phyloP scores from a whole-genome alignment of 2,113 vertebrate genomes.

The Cacatua alba region DNA sequence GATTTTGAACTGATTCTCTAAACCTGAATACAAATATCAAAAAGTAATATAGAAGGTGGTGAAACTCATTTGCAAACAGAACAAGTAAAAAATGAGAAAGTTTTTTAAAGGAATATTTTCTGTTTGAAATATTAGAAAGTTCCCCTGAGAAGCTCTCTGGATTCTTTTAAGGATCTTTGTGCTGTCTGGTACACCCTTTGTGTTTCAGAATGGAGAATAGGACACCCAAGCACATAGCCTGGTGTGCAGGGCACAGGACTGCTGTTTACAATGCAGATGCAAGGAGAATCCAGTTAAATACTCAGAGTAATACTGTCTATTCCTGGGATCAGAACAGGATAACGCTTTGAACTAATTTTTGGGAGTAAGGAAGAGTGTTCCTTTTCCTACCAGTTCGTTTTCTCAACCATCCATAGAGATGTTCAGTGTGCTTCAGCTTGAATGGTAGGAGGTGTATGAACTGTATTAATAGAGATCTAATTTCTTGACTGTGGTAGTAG shows the following conservation, averaged over 20 bases:
- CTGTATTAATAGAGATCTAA: not conserved
- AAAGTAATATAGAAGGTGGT: not conserved
- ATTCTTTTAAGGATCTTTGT: not conserved
- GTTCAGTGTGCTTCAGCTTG: not conserved
- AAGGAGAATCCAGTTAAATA: not conserved
- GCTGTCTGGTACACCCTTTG: not conserved
- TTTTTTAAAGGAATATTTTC: not conserved
- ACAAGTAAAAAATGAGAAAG: not conserved
- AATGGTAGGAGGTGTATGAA: not conserved
- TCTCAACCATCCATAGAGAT: not conserved
- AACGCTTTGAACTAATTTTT: not conserved
- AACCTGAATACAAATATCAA: not conserved
- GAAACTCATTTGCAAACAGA: not conserved
- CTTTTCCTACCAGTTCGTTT: not conserved
- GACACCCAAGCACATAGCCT: not conserved
- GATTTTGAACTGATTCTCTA: not conserved
- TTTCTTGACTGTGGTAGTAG: not conserved
- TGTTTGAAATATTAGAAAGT: not conserved
- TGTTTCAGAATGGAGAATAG: not conserved
- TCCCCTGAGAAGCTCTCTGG: not conserved
- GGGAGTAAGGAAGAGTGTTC: not conserved
- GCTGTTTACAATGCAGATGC: not conserved
- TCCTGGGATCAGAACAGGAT: not conserved
- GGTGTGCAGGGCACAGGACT: not conserved
- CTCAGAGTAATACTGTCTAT: not conserved